Conservation (phyloP, 2,888 invertebrate genomes). For the Himalopsyche anomala region DNA sequence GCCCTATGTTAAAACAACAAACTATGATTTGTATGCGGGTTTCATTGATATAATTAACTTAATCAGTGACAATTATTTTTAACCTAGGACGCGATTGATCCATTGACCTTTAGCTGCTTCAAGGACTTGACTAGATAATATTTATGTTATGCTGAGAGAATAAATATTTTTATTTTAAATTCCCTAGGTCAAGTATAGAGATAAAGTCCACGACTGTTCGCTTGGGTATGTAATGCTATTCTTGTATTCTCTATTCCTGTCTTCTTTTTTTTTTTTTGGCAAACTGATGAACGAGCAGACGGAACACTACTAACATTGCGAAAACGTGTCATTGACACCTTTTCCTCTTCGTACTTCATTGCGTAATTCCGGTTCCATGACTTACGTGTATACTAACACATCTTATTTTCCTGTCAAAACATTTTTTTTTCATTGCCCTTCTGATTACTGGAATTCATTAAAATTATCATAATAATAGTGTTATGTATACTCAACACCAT, state of each 20-base stretch:
- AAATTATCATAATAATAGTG: too few relatives aligned
- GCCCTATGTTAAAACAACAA: too few relatives aligned
- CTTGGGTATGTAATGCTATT: neutral
- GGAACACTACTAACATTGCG: neutral
- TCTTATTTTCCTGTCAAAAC: too few relatives aligned
- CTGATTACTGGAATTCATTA: too few relatives aligned
- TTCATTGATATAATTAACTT: too few relatives aligned
- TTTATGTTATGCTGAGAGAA: neutral
- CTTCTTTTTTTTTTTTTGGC: neutral
- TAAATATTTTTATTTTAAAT: neutral
- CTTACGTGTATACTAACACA: too few relatives aligned
- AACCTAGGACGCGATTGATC: neutral
- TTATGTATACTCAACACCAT: too few relatives aligned
- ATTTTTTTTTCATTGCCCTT: too few relatives aligned
- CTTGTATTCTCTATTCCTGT: neutral
- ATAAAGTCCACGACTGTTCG: neutral
- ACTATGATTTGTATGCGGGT: too few relatives aligned
- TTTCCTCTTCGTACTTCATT: neutral
- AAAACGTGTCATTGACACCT: neutral
- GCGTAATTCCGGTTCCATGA: too few relatives aligned
- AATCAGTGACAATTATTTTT: neutral
- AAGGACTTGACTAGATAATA: neutral
- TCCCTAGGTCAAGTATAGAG: neutral
- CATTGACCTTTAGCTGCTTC: neutral
- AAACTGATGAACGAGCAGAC: neutral